Evolutionary conservation across 2,113 vertebrate genomes (phyloP), one percentile per base, ranked within the genome.

Genomic region (Chascanopsetta lugubris): DNA sequence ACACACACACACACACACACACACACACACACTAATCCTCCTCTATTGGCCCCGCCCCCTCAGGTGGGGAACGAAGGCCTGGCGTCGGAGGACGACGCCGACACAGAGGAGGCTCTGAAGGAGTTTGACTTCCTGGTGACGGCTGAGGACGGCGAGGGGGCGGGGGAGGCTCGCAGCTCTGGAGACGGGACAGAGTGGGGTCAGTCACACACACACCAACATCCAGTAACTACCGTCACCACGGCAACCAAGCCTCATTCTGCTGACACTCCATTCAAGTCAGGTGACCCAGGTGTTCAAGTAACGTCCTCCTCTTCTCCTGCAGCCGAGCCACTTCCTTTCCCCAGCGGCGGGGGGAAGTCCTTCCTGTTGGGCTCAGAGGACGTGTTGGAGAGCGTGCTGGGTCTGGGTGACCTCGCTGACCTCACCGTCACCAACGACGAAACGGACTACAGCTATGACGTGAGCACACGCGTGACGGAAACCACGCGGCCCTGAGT

Each of bases 81-180:
- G 53, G 88, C 97, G 27, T 95, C 96, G 18, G 97, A 99, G 66
- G 97, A 98, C 3, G 88, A 88, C 25, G 77, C 86, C 0, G 96
- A 98, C 91, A 99, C 97, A 43, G 97, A 99, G 85, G 97, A 98
- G 91, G 97, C 95, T 1, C 90, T 99, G 85, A 99, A 99, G 90
- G 97, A 99, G 89, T 99, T 99, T 92, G 97, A 99, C 90, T 99
- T 99, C 90, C 90, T 99, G 91, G 97, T 98, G 69, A 97, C 95
- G 32, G 96, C 96, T 21, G 97, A 99, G 91, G 97, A 99, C 60
- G 97, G 96, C 29, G 97, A 99, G 77, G 97, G 97, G 66, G 97
- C 97, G 6, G 96, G 97, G 15, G 97, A 99, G 86, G 97, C 97
- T 34, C 93, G 96, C 69, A 99, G 97, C 91, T 99, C 97, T 32